phyloP scores from a whole-genome alignment of 2,888 invertebrate genomes.

The Zhuqinia jingwanae region DNA sequence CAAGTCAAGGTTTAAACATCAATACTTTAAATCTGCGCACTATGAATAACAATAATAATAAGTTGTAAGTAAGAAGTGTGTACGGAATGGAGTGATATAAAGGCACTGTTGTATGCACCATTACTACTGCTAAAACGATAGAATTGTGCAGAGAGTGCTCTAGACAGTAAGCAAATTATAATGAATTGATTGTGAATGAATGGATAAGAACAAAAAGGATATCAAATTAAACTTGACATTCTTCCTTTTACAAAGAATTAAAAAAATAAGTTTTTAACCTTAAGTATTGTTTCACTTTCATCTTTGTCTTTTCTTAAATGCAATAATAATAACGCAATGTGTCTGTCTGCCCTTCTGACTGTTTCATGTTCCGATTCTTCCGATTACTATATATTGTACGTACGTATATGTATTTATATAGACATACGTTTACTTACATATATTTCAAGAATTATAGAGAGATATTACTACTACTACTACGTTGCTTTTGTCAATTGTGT shows the following conservation, averaged over 20 bases:
- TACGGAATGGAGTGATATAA: too few relatives aligned
- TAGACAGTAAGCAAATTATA: too few relatives aligned
- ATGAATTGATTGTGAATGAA: background rate
- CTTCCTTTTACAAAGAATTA: slow-evolving; percentile 38
- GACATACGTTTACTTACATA: background rate
- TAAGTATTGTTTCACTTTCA: slow-evolving; percentile 68
- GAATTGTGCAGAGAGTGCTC: too few relatives aligned
- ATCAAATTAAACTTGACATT: slow-evolving; percentile 67
- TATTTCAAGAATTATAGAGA: background rate
- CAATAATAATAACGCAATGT: slow-evolving; percentile 11
- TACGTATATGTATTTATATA: slow-evolving; percentile 2
- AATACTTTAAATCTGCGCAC: too few relatives aligned
- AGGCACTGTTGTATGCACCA: too few relatives aligned
- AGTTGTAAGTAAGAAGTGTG: too few relatives aligned
- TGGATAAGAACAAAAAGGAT: slow-evolving; percentile 4
- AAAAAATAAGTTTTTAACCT: slow-evolving; percentile 46
- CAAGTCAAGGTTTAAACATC: too few relatives aligned
- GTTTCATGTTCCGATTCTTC: slow-evolving; percentile 35
- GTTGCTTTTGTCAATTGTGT: too few relatives aligned
- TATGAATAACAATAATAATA: too few relatives aligned
- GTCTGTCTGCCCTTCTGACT: too few relatives aligned
- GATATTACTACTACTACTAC: background rate
- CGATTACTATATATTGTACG: too few relatives aligned
- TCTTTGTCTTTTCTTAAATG: slow-evolving; percentile 8
- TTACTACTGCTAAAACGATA: background rate